Base-by-base conservation (phyloP, 2,888 invertebrate species). In the Osmoderma eremita region DNA sequence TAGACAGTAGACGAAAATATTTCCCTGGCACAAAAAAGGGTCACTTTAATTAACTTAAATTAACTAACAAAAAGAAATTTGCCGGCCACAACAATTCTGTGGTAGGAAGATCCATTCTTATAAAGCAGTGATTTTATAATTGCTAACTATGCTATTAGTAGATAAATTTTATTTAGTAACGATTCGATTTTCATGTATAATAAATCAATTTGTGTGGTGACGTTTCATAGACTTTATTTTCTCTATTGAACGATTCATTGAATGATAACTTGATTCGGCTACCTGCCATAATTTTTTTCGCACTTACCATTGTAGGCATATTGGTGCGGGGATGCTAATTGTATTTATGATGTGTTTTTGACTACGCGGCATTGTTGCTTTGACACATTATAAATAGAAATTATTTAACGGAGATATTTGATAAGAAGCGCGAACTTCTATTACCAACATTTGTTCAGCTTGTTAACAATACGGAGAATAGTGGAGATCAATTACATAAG, bases 361-460 rank as follows among this genome's bases (percentile, higher is more conserved):
- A 61, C 45, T 42, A 45, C 13, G n/a, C 48, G 30, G 58, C 30
- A 61, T 61, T 61, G 45, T 61, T 61, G 15, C 45, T 61, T 61
- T 61, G 58, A 61, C 58, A 61, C 58, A 24, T 45, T 58, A 45
- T 61, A 61, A 61, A 45, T 45, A 61, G 42, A 61, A 61, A 61
- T 45, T 61, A 61, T 61, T 61, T 45, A 61, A 61, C 45, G 17
- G 58, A 61, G 30, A 61, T 36, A 45, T 61, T 61, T 61, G 45
- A 45, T 30, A 61, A 61, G 36, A 61, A 17, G 58, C 58, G 58
- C 58, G 45, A 61, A 61, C 58, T 61, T 17, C 18, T 61, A 61
- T 18, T 30, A 61, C 45, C 58, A 61, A 61, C 58, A 61, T 61
- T 61, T 15, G 41, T 45, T 53, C 45, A 61, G 30, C 36, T n/a